Conservation (phyloP, 2,888 invertebrate species). For the Lysandra bellargus region DNA sequence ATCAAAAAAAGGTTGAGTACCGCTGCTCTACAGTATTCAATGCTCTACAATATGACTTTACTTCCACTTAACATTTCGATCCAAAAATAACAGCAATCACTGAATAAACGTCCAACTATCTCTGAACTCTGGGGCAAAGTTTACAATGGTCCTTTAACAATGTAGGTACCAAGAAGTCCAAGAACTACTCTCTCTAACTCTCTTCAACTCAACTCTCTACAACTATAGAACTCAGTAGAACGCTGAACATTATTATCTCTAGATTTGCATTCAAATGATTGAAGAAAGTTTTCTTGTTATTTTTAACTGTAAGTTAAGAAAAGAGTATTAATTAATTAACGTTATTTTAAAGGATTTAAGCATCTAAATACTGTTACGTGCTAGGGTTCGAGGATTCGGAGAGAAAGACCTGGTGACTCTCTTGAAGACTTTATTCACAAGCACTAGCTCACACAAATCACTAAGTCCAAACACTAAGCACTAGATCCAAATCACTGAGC, state of each 20-base stretch:
- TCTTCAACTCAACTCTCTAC: background rate
- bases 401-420: no score
- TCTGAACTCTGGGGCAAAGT: background rate
- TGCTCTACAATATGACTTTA: no score
- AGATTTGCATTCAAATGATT: background rate
- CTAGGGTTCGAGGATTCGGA: no score
- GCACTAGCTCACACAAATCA: no score
- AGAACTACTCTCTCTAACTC: background rate
- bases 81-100: background rate
- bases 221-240: background rate
- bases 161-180: background rate
- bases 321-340: no score
- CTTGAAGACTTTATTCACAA: no score
- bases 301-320: background rate
- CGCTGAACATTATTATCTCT: slow-evolving; percentile 2
- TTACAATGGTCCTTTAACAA: background rate
- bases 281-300: background rate
- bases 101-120: background rate
- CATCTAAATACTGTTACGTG: no score
- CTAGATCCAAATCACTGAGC: no score
- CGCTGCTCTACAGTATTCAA: no score
- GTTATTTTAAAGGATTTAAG: no score
- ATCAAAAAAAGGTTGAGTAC: no score
- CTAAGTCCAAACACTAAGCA: no score
- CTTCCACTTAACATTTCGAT: background rate